Evolutionary conservation across 1,140 invertebrate species (phyloP).

Genomic region (Drosophila parvula): DNA sequence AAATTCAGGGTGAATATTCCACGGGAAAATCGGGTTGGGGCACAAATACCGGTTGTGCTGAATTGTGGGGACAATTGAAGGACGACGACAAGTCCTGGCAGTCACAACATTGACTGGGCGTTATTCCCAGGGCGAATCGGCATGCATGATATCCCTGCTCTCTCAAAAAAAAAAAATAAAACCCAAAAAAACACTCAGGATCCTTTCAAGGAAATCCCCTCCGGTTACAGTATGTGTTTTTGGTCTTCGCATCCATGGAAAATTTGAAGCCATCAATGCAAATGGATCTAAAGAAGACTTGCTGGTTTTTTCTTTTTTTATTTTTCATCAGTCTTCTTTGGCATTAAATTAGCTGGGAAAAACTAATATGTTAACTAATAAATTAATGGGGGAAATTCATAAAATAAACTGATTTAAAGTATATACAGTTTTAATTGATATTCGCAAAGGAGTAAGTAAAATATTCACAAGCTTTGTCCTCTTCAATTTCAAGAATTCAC

Average conservation of each 20-base stretch:
- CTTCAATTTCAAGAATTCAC: too few species aligned
- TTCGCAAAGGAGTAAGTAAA: too few species aligned
- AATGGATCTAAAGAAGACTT: slow-evolving; percentile 9
- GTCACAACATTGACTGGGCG: slow-evolving; percentile 63
- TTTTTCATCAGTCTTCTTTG: not conserved
- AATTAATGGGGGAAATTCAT: not conserved
- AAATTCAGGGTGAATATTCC: slow-evolving; percentile 18
- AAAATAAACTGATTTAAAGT: not conserved
- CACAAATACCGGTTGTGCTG: not conserved
- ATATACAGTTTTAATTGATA: too few species aligned
- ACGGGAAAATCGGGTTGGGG: not conserved
- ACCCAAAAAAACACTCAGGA: not conserved
- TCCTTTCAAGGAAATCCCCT: not conserved
- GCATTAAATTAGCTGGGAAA: not conserved
- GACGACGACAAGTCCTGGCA: slow-evolving; percentile 29
- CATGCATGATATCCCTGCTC: slow-evolving; percentile 35
- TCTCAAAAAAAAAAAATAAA: not conserved
- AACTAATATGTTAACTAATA: too few species aligned
- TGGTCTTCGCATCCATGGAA: not conserved
- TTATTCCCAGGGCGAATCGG: slow-evolving; percentile 27
- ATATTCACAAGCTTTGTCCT: too few species aligned
- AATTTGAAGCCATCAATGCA: slow-evolving; percentile 16
- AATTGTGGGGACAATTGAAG: slow-evolving; percentile 25
- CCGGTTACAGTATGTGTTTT: slow-evolving; percentile 9
- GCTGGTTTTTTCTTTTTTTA: not conserved